Base-by-base conservation (phyloP, 1,140 invertebrate species). In the Pentalonia nigronervosa region DNA sequence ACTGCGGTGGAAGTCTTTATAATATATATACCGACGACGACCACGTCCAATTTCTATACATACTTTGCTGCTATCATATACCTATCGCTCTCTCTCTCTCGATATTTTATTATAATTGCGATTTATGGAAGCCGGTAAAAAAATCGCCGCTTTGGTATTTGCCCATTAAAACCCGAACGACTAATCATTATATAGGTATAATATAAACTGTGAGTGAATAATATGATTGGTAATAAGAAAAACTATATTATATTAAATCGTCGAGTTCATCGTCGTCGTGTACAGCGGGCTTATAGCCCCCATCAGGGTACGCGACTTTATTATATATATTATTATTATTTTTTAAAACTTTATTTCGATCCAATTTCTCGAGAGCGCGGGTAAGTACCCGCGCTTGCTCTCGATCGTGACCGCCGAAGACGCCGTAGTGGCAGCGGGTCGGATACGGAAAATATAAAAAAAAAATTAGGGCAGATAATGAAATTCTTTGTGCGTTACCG, bases 401-500 rank as follows among this genome's bases (percentile, higher is more conserved):
- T 67, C 23, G 89, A 90, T 93, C 91, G 91, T 93, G 91, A 93
- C 81, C 91, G 89, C 53, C 53, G 56, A 34, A 53, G 67, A 93
- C 23, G 45, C 21, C 17, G 41, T 41, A 41, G 41, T n/a, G 67
- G 41, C 34, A 48, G 87, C 48, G 47, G 86, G 47, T 48, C n/a
- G 45, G 30, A 36, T 50, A n/a, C 53, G 11, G 20, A 89, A 89
- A 91, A 34, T 30, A 76, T 48, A 91, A 84, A 84, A 53, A 93
- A n/a, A 93, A 93, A 93, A 93, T 93, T 93, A 93, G 91, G 91
- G 91, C 91, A 93, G 67, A 93, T 93, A 93, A 93, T 93, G 91
- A 84, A 93, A 93, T 81, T 93, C 67, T 93, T 93, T 93, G 91
- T 93, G 91, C 91, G 81, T 93, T 93, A 93, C 91, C 91, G 76